Evolutionary conservation across 2,113 vertebrate species (phyloP), one percentile per base, ranked within the genome.

Genomic region (Melanostigma gelatinosum): DNA sequence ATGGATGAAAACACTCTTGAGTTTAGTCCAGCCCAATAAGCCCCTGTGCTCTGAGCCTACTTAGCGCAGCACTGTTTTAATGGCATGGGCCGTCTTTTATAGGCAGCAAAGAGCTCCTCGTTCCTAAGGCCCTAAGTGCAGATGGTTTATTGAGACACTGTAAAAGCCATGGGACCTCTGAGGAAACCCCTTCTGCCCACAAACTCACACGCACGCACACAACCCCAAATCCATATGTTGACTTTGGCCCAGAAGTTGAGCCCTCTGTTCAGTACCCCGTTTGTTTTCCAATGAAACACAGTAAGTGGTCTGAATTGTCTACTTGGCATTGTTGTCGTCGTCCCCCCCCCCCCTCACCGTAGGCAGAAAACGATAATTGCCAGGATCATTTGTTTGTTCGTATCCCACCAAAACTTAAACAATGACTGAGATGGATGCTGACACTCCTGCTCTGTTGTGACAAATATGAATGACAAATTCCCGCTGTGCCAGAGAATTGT

Each of bases 391-490:
- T 88, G 72, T 89, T 85, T 75, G 71, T 79, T 77, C 69, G 9
- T 27, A 22, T 80, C 34, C 78, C 77, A 70, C 44, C 69, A 27
- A 48, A 87, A 73, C 63, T 72, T 66, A 84, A 88, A 88, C 80
- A 85, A 85, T 71, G 82, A 71, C 67, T 66, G 84, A 62, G 74
- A 73, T 34, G 74, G 73, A 76, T 81, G 79, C 62, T 66, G 82
- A 83, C 82, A 82, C 84, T 70, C 80, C 50, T 34, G 67, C 85
- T 82, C 70, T 34, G 84, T 79, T 64, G 83, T 85, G 80, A 87
- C 88, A 75, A 68, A 91, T 87, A 90, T 91, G 87, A 93, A 93
- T 93, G 86, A 89, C 88, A 65, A 72, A 85, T 87, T 87, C 93
- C 83, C 24, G 85, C 91, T 91, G 92, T 57, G 93, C 80, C 67